Evolutionary conservation across 2,888 invertebrate species (phyloP), one percentile per base, ranked within the genome.

Genomic region (Drosophila yooni): DNA sequence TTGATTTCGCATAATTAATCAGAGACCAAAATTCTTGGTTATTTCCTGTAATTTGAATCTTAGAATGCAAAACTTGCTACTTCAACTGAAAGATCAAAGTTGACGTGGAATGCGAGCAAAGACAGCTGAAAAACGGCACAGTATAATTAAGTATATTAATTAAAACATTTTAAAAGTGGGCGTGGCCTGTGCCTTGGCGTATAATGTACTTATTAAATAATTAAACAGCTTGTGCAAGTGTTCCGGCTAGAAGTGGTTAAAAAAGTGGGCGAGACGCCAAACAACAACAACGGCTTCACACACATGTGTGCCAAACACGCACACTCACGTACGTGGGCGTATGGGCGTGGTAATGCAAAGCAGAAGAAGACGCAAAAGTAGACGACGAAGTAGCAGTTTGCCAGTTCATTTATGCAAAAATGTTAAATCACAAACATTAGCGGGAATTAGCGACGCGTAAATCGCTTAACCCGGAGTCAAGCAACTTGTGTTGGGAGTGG

Each of bases 401-500:
- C 40, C 80, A 79, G 80, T 71, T 74, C 83, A 78, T 78, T 82
- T 79, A 78, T 85, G 86, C 83, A 83, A 79, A 79, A 81, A 89
- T 88, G 78, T 83, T 72, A 83, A 83, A 83, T 81, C 81, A 76
- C 87, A 83, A 90, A 88, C 90, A 88, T 90, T 88, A 90, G 85
- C 84, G 89, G 77, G 83, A 90, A 88, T 88, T 88, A 90, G 90
- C 89, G 90, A 78, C 69, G 88, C 82, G 82, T 83, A 89, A 84
- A 84, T 79, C 84, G 89, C 64, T 89, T 89, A 89, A 72, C 79
- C 76, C 72, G 70, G 57, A 62, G 65, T 63, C 72, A 57, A 51
- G 57, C 18, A 57, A 11, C 38, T 46, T 46, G 8, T 46, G 46
- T 8, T 8, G 8, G 31, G 11, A 11, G 5, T 50, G 27, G 5